phyloP scores from a whole-genome alignment of 2,888 invertebrate genomes.

The Mesoligia furuncula region DNA sequence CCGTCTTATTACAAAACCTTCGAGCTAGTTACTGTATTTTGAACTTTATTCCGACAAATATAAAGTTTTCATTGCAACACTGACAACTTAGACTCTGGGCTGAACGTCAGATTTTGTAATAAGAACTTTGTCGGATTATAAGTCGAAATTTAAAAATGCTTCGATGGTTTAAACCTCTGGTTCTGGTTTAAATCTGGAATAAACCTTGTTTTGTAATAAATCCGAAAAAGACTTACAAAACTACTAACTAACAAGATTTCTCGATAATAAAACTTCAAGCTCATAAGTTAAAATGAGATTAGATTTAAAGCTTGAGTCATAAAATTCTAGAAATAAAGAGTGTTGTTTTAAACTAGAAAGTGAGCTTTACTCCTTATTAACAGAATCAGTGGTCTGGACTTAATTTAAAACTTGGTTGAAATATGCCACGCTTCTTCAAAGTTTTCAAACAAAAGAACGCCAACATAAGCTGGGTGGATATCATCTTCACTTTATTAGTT shows the following conservation, averaged over 20 bases:
- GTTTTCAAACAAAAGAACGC: not conserved
- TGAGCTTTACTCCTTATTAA: slow-evolving; percentile 29
- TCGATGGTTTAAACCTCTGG: too few relatives aligned
- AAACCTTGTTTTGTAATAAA: too few relatives aligned
- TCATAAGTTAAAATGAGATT: slow-evolving; percentile 31
- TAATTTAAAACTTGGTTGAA: slow-evolving; percentile 37
- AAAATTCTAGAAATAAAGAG: slow-evolving; percentile 17
- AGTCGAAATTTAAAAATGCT: too few relatives aligned
- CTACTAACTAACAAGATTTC: not conserved
- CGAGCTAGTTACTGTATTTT: too few relatives aligned
- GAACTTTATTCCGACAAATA: too few relatives aligned
- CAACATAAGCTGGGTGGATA: too few relatives aligned
- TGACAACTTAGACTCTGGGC: too few relatives aligned
- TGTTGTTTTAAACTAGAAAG: slow-evolving; percentile 1
- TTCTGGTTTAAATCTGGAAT: too few relatives aligned
- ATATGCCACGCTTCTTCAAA: slow-evolving; percentile 10
- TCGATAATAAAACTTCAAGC: not conserved
- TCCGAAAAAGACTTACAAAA: not conserved
- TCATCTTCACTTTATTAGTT: slow-evolving; percentile 8
- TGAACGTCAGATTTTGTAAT: too few relatives aligned
- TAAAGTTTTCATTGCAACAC: too few relatives aligned
- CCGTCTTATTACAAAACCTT: too few relatives aligned
- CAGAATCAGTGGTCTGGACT: slow-evolving; percentile 6
- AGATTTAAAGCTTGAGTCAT: not conserved
- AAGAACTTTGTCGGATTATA: too few relatives aligned